Conservation (phyloP, 2,797 vertebrate species). For the Lemur catta region DNA sequence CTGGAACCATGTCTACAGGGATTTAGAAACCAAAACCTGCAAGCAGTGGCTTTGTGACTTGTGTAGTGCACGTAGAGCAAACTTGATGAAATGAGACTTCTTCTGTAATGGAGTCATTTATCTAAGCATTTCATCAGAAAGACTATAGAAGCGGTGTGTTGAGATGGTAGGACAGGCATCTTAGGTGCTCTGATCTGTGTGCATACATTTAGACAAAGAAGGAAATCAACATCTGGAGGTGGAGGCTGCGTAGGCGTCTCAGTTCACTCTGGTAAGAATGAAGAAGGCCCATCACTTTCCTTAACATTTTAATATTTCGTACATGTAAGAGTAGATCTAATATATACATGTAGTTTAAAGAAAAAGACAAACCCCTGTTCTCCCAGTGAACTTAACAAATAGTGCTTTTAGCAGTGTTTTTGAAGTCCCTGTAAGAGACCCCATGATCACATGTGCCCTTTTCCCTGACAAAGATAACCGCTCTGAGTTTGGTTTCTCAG, state of each 20-base stretch:
- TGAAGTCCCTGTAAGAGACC: neutral
- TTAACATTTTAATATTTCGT: conserved; percentile 27
- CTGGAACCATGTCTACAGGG: neutral
- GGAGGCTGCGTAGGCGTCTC: neutral
- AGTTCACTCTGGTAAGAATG: neutral
- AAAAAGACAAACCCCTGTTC: neutral
- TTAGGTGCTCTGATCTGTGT: neutral
- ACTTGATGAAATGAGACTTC: conserved; percentile 13
- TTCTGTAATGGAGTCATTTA: neutral
- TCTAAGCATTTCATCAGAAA: neutral
- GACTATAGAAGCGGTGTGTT: neutral
- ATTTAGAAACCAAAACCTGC: conserved; percentile 16
- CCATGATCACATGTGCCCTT: neutral
- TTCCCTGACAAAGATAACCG: neutral
- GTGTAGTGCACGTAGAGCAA: neutral
- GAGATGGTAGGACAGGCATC: neutral
- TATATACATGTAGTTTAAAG: neutral
- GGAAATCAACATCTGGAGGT: neutral
- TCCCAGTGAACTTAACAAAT: neutral
- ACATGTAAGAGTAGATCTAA: neutral
- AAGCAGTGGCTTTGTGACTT: conserved; percentile 19
- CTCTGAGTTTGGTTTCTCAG: conserved; percentile 27
- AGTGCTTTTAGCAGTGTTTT: neutral
- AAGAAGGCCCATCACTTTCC: neutral
- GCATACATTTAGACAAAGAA: neutral